Percentiles rank a stretch among this genome's conserved stretches.
These are phyloP conservation scores for Branchinecta lynchi DNA, from an alignment of 1,140 invertebrate species.

Conservation along the genomic window DNA sequence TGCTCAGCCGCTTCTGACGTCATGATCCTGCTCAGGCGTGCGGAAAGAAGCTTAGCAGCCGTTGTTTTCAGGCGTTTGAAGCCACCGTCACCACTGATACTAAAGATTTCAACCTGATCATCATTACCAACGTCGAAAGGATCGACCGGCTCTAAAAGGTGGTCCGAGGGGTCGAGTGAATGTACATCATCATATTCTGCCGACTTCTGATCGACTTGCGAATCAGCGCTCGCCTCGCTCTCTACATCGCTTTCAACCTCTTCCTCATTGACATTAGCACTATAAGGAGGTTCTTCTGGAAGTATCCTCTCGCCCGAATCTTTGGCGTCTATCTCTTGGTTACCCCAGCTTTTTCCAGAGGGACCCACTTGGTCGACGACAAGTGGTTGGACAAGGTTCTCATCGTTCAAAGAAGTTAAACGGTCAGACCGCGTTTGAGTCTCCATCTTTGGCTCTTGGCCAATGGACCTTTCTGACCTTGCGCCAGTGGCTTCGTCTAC, in stretches of 20 bases:
- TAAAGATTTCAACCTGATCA: background rate
- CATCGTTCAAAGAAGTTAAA: background rate
- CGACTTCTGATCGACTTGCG: background rate
- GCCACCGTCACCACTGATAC: background rate
- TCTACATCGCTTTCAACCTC: background rate
- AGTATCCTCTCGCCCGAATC: background rate
- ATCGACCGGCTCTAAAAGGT: background rate
- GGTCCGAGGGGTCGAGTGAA: background rate
- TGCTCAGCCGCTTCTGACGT: constrained; percentile 12
- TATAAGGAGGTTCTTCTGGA: background rate
- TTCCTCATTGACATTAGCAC: background rate
- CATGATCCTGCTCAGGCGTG: constrained; percentile 18
- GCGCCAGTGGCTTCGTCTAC: background rate
- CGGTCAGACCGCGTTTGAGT: background rate
- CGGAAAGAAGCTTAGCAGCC: constrained; percentile 19
- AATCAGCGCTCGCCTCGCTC: background rate
- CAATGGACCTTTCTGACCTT: background rate
- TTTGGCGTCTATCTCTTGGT: background rate
- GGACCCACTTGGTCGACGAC: too few relatives aligned
- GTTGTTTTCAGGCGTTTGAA: constrained; percentile 17
- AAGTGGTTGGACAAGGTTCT: background rate
- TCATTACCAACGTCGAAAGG: background rate
- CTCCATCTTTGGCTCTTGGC: background rate
- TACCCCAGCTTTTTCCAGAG: too few relatives aligned
- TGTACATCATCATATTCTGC: background rate